Evolutionary conservation across 1,140 invertebrate species (phyloP), one percentile per base, ranked within the genome.

Genomic region (Camponotus vicinus): DNA sequence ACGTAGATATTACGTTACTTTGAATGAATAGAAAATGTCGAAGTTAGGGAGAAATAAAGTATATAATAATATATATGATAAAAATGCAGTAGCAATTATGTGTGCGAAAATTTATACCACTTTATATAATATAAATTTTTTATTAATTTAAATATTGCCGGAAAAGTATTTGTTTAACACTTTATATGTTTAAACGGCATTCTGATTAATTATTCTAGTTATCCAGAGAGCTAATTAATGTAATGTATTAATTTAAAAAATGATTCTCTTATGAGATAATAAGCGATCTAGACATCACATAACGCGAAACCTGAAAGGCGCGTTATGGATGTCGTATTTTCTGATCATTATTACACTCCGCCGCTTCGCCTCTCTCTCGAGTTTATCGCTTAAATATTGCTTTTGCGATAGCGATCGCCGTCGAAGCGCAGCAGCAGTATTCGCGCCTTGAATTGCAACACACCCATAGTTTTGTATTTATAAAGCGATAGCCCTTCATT

Each of bases 341-440:
- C 77, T 40, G 87, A 86, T 89, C 84, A 89, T 89, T 89, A 89
- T 89, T 89, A 84, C 88, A 32, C 42, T n/a, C 71, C 55, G 73
- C 59, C 67, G 55, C 21, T 52, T 45, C 42, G 27, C 45, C 61
- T 63, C 69, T 63, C 15, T 34, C 15, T 0, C 55, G 45, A 64
- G 37, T 89, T 86, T 89, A 89, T 89, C 88, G 71, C 88, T 89
- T 89, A 89, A 89, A 89, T 89, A 89, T 89, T 89, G 49, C 83
- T 37, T 7, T 21, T 8, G 76, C 84, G 84, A 89, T 89, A 89
- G 73, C 64, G 70, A 42, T 34, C 27, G 70, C 69, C 83, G 83
- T 78, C 49, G 70, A 64, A 86, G 71, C 66, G n/a, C 45, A 27
- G 63, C 63, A 40, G 70, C 80, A 57, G 21, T 37, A 61, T 82